Percentiles rank a stretch among this genome's conserved stretches.
These are phyloP conservation scores for Terebella lapidaria DNA, from an alignment of 2,888 invertebrate genomes.

Conservation along the genomic window DNA sequence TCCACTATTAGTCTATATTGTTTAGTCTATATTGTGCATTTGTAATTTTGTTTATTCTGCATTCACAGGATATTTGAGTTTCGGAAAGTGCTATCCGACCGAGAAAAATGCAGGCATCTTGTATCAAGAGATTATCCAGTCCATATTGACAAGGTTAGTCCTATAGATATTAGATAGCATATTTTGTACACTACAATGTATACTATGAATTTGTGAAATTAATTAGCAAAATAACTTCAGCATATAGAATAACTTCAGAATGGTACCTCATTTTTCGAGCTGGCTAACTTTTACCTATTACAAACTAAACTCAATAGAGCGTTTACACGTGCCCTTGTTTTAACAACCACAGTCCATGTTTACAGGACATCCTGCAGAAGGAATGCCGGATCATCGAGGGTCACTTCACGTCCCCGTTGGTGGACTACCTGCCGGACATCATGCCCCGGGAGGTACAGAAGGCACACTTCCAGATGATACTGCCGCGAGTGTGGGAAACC, in stretches of 20 bases:
- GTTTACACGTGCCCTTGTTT: too few species aligned
- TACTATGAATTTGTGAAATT: too few species aligned
- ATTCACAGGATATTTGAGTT: constrained; percentile 87
- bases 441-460: constrained; percentile 77
- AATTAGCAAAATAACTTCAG: not conserved
- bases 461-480: constrained; percentile 67
- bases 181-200: not conserved
- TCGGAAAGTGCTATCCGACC: constrained; percentile 77
- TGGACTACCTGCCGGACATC: constrained; percentile 75
- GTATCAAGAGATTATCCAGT: constrained; percentile 80
- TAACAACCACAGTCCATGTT: not conserved
- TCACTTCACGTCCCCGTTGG: constrained; percentile 80
- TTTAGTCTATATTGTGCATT: not conserved
- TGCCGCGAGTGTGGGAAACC: constrained; percentile 75
- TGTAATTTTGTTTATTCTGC: too few species aligned
- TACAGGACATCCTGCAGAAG: constrained; percentile 66
- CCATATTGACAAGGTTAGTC: constrained; percentile 72
- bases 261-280: too few species aligned
- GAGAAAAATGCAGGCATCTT: constrained; percentile 75
- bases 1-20: not conserved
- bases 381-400: constrained; percentile 65
- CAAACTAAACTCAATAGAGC: too few species aligned
- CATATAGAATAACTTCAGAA: not conserved
- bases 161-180: not conserved
- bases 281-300: too few species aligned